Evolutionary conservation across 2,888 invertebrate species (phyloP).

Genomic region (Platerodrilus igneus): DNA sequence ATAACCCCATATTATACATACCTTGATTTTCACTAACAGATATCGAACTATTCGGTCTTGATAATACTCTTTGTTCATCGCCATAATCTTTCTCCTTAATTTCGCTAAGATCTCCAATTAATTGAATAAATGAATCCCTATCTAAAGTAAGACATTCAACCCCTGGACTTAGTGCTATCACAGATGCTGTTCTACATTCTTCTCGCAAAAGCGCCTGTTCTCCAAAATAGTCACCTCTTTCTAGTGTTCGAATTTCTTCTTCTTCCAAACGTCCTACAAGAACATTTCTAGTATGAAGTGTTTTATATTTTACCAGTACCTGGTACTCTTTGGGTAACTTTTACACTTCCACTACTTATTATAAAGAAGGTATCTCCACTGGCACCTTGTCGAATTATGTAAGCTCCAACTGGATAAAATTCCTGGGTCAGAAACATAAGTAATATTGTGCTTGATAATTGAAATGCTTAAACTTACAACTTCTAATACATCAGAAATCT

Average conservation of each 20-base stretch:
- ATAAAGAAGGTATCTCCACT: conserved; percentile 64
- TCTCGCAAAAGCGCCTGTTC: conserved; percentile 63
- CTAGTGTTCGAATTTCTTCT: conserved; percentile 55
- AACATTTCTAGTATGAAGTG: not conserved
- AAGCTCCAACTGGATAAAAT: conserved; percentile 58
- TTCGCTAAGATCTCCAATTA: conserved; percentile 72
- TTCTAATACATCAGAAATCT: conserved; percentile 67
- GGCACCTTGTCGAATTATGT: conserved; percentile 62
- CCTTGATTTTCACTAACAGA: conserved; percentile 41
- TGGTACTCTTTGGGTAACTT: conserved; percentile 50
- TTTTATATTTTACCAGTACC: conserved; percentile 32
- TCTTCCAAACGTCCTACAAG: conserved; percentile 47
- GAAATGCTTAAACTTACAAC: conserved; percentile 51
- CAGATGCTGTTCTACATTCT: conserved; percentile 63
- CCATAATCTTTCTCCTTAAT: conserved; percentile 71
- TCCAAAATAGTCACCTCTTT: conserved; percentile 61
- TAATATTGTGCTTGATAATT: too few relatives aligned
- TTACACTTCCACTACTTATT: conserved; percentile 57
- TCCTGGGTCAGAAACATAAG: conserved; percentile 46
- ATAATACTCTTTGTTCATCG: conserved; percentile 53
- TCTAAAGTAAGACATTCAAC: conserved; percentile 64
- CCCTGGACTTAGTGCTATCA: conserved; percentile 59
- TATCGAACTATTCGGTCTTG: conserved; percentile 44
- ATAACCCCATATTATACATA: too few relatives aligned
- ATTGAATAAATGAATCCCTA: conserved; percentile 65